These are phyloP conservation scores for Pseudomyrmex dendroicus DNA, from an alignment of 1,140 invertebrate species.

Conservation along the genomic window DNA sequence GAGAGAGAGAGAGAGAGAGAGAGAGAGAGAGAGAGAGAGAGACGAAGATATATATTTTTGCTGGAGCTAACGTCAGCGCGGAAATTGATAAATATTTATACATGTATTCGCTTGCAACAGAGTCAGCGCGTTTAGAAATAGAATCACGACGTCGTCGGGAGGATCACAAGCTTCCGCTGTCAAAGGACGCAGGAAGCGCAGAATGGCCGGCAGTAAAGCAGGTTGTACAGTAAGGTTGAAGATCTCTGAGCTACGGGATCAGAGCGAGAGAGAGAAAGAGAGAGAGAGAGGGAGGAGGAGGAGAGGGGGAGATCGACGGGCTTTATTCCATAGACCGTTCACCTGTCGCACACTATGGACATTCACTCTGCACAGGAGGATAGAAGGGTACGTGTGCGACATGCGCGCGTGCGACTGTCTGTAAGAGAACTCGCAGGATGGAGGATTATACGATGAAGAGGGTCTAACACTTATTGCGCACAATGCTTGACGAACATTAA, in stretches of 20 bases:
- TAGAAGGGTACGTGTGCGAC: conserved; percentile 21
- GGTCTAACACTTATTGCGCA: conserved; percentile 50
- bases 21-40: neutral
- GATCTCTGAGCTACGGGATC: conserved; percentile 48
- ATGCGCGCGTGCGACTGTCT: conserved; percentile 13
- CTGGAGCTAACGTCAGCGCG: conserved; percentile 1
- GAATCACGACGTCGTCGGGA: conserved; percentile 10
- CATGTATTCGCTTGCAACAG: neutral
- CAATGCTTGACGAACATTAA: conserved; percentile 54
- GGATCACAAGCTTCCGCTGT: conserved; percentile 43
- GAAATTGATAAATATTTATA: conserved; percentile 42
- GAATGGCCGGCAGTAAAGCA: conserved; percentile 52
- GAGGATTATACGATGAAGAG: conserved; percentile 49
- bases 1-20: neutral
- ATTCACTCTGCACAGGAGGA: neutral
- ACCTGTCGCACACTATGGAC: conserved; percentile 55
- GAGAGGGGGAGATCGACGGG: neutral
- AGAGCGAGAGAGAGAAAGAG: neutral
- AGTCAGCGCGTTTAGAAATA: conserved; percentile 27
- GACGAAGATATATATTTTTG: neutral
- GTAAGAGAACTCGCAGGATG: neutral
- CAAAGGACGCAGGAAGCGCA: conserved; percentile 42
- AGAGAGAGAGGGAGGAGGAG: too few relatives aligned
- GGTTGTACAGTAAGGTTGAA: conserved; percentile 39
- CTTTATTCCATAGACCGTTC: conserved; percentile 51